Evolutionary conservation across 2,888 invertebrate genomes (phyloP).

Genomic region (Sturmia bella): DNA sequence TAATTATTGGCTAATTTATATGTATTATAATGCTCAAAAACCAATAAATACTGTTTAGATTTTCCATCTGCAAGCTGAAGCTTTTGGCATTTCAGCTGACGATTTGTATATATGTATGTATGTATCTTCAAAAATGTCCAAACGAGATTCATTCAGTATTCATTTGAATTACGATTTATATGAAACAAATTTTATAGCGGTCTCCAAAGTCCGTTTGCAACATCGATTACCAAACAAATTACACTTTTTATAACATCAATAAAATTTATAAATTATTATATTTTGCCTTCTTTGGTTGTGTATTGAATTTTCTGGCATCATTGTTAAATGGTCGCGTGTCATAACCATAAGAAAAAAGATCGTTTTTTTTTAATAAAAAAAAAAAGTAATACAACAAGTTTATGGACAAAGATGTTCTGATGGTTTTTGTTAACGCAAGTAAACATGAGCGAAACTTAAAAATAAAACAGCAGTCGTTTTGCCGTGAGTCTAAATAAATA

Average conservation of each 20-base stretch:
- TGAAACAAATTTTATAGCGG: background rate
- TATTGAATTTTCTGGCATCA: slow-evolving; percentile 8
- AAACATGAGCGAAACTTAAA: slow-evolving; percentile 15
- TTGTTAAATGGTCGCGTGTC: slow-evolving; percentile 63
- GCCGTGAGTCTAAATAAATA: slow-evolving; percentile 35
- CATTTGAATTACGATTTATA: background rate
- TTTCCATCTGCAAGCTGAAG: too few relatives aligned
- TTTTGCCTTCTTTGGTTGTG: slow-evolving; percentile 20
- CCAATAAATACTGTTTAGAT: too few relatives aligned
- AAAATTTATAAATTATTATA: slow-evolving; percentile 32
- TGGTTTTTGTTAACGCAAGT: slow-evolving; percentile 1
- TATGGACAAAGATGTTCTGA: slow-evolving; percentile 40
- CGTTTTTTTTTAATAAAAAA: background rate
- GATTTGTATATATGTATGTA: background rate
- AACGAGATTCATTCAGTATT: too few relatives aligned
- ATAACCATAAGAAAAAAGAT: slow-evolving; percentile 37
- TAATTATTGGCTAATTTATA: too few relatives aligned
- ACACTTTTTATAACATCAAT: slow-evolving; percentile 6
- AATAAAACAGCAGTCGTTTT: background rate
- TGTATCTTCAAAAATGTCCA: background rate
- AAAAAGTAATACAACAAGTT: slow-evolving; percentile 44
- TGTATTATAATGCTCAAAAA: too few relatives aligned
- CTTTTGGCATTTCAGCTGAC: too few relatives aligned
- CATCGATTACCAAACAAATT: slow-evolving; percentile 26
- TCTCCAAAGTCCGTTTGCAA: background rate